Evolutionary conservation across 2,888 invertebrate species (phyloP), one percentile per base, ranked within the genome.

Genomic region (Drosophila meridionalis): DNA sequence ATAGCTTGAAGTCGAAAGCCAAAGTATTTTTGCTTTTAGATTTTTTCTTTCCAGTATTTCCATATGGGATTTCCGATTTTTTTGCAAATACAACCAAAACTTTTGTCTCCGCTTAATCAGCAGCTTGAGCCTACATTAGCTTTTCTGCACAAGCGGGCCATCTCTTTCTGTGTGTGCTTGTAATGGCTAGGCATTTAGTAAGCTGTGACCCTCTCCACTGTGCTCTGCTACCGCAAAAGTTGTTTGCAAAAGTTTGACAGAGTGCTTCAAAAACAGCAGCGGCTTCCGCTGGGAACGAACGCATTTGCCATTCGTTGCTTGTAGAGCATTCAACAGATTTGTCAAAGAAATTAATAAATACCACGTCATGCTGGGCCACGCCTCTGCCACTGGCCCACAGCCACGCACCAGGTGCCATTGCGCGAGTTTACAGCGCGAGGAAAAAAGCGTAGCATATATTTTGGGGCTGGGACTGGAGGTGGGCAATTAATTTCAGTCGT

Each of bases 271-370:
- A 65, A 77, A 68, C 82, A 80, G 61, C 71, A 68, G 62, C 59
- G 43, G 36, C 58, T 36, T n/a, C 36, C 20, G 43, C 57, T 48
- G 38, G 26, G 55, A 34, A 6, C 32, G 50, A 53, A 53, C 59
- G 69, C 53, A 57, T 76, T 79, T 63, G 74, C 80, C 74, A 75
- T 73, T 84, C 82, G 69, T 60, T 73, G 80, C 70, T 66, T 53
- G 64, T 45, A 68, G 71, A 69, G 69, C 77, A 80, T 76, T 83
- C 91, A 85, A 90, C 91, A 91, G 91, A 89, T 90, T 90, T 91
- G 90, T 91, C 91, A 91, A 89, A 80, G 91, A 91, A 89, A 90
- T 91, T 91, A 89, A 87, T 85, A 91, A 90, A 90, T 89, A 82
- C 89, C 83, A 81, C 80, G 78, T 88, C 89, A 88, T 80, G 84